Base-by-base conservation (phyloP, 35 echinoderm and acorn worm species). In the Lytechinus pictus region DNA sequence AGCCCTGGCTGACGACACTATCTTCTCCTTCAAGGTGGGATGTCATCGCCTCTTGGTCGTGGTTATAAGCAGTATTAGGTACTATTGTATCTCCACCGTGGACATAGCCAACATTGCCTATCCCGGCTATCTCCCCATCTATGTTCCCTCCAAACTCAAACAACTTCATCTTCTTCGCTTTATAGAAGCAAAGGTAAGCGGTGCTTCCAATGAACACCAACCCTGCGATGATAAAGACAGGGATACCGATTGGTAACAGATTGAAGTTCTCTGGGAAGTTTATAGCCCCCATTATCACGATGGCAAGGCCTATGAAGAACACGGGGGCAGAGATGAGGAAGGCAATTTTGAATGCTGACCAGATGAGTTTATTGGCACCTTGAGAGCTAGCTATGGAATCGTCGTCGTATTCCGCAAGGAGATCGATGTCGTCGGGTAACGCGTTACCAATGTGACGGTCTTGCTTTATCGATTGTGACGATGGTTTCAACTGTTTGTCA, bases 261-360 rank as follows among this genome's bases (percentile, higher is more conserved):
- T 93, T 93, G 92, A 93, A 93, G 7, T 53, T 55, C 12, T 2
- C 9, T 28, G 92, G 92, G n/a, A 93, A 57, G 54, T 54, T 54
- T 13, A 93, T 1, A 1, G 92, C 92, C 51, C 92, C 92, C 53
- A 93, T 54, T 9, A 93, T 57, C n/a, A 93, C 53, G 1, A 93
- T 53, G n/a, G 92, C 92, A 11, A 93, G 92, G 3, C 92, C 92
- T 24, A 93, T 27, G 27, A 93, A 93, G 54, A 93, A 57, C 9
- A 93, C 8, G 6, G 92, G 92, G 24, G 54, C 92, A 54, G 53
- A 93, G 27, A 93, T 93, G 10, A 93, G 92, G n/a, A 93, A 93
- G 10, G 53, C 52, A 6, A 93, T 57, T 55, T 57, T 55, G 13
- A 57, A 11, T 27, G 53, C 53, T 5, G 92, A 93, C 92, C 92